Conservation (phyloP, 1,140 invertebrate species). For the Hermetia illucens region DNA sequence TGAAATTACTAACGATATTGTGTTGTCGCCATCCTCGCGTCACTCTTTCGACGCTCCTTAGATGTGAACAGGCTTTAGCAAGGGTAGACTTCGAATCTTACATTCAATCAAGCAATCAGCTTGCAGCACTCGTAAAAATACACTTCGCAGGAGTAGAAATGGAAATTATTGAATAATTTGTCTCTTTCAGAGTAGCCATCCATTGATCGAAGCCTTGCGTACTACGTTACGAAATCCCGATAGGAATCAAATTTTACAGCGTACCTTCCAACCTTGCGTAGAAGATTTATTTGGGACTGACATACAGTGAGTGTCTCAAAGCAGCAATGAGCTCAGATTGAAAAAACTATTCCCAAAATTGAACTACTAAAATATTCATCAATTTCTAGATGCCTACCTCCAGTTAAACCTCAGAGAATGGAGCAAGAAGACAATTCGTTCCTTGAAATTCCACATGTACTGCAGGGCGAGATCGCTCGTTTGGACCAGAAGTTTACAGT, state of each 20-base stretch:
- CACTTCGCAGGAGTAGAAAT: too few species aligned
- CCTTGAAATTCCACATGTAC: slow-evolving; percentile 65
- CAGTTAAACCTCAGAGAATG: slow-evolving; percentile 15
- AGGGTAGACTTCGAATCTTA: slow-evolving; percentile 23
- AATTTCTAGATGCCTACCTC: slow-evolving; percentile 11
- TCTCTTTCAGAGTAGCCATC: slow-evolving; percentile 59
- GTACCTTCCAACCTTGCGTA: slow-evolving; percentile 80
- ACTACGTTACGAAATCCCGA: slow-evolving; percentile 69
- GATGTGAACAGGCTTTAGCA: slow-evolving; percentile 81
- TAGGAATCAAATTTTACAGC: slow-evolving; percentile 77
- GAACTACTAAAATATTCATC: background rate
- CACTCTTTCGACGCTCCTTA: slow-evolving; percentile 73
- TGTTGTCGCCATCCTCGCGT: slow-evolving; percentile 76
- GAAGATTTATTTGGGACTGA: slow-evolving; percentile 77
- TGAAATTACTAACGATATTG: slow-evolving; percentile 77
- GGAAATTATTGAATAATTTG: too few species aligned
- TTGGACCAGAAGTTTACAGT: slow-evolving; percentile 82
- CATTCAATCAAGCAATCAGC: background rate
- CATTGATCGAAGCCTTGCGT: slow-evolving; percentile 69
- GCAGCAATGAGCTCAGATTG: background rate
- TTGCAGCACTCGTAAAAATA: too few species aligned
- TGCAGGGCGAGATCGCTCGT: slow-evolving; percentile 86
- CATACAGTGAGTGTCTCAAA: slow-evolving; percentile 46
- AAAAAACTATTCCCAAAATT: background rate
- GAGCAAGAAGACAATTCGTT: slow-evolving; percentile 9